phyloP scores from a whole-genome alignment of 2,797 vertebrate species.

The Neosilurus mollespiculum region DNA sequence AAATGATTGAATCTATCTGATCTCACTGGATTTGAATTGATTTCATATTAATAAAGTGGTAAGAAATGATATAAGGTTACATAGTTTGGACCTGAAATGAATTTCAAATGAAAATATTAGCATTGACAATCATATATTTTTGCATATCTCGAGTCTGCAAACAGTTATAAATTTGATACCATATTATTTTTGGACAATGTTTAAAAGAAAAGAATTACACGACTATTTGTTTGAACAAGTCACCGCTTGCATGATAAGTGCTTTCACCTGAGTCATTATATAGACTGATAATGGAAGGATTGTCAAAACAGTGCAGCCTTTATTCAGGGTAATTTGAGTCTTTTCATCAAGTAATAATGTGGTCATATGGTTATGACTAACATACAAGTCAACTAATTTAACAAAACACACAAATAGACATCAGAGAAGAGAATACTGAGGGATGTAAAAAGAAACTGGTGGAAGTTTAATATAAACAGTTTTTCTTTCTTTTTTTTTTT shows the following conservation, averaged over 20 bases:
- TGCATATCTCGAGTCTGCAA: not conserved
- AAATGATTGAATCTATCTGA: not conserved
- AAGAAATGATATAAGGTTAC: not conserved
- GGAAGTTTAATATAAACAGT: not conserved
- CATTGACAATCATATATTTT: not conserved
- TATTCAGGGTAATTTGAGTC: slow-evolving; percentile 24
- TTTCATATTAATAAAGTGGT: not conserved
- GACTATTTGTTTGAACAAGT: slow-evolving; percentile 41
- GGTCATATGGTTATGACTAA: slow-evolving; percentile 17
- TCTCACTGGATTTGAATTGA: not conserved
- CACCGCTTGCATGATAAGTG: slow-evolving; percentile 25
- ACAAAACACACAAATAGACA: not conserved
- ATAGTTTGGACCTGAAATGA: not conserved
- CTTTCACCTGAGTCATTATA: slow-evolving; percentile 39
- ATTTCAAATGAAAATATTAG: too few species aligned
- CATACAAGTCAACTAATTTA: not conserved
- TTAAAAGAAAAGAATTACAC: slow-evolving; percentile 27
- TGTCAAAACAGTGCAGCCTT: slow-evolving; percentile 28
- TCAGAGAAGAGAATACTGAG: not conserved
- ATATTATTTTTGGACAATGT: slow-evolving; percentile 9
- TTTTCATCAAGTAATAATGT: slow-evolving; percentile 31
- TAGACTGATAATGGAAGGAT: slow-evolving; percentile 16
- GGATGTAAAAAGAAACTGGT: not conserved
- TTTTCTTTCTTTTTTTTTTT: not conserved
- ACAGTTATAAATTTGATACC: not conserved